Base-by-base conservation (phyloP, 2,797 vertebrate genomes). In the Enteromius trimaculatus region DNA sequence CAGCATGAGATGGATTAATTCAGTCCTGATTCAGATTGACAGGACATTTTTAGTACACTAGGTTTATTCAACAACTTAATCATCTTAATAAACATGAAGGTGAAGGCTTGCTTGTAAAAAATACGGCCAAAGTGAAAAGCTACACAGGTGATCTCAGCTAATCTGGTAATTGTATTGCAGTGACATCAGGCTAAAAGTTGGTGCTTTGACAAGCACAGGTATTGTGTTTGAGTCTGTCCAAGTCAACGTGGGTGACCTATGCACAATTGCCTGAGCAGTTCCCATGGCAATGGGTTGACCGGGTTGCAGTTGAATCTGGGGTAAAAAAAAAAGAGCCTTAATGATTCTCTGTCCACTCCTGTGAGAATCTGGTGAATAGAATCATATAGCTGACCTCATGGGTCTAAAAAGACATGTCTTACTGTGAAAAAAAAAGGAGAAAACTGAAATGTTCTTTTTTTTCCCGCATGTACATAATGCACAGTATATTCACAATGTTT, bases 281-380 rank as follows among this genome's bases (percentile, higher is more conserved):
- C 74, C 74, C 65, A 70, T 83, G 81, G 51, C n/a, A 53, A 83
- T 83, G 26, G 72, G 51, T 44, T 83, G 53, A 62, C 42, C 6
- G 21, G 14, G 75, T 37, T 71, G 51, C 14, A 78, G 39, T 65
- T 83, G 39, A 83, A 62, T 70, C 65, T 60, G 9, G 65, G 39
- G 21, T 13, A n/a, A 76, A 66, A 55, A 66, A 55, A 65, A 76
- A 60, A 19, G 26, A 69, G 53, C 34, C 39, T 17, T 49, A 70
- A 78, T 34, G 34, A 34, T 34, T 34, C 34, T 71, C 65, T 70
- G 81, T 70, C 75, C 23, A 83, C 64, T 19, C 37, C 23, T 76
- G 19, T 37, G 65, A 70, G 65, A 47, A 76, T 65, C 47, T 44
- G 13, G 47, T 77, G 34, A 42, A 21, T 29, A 76, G 39, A 39